These are phyloP conservation scores for Phaethornis superciliosus DNA, from an alignment of 2,113 vertebrate genomes.

Conservation along the genomic window DNA sequence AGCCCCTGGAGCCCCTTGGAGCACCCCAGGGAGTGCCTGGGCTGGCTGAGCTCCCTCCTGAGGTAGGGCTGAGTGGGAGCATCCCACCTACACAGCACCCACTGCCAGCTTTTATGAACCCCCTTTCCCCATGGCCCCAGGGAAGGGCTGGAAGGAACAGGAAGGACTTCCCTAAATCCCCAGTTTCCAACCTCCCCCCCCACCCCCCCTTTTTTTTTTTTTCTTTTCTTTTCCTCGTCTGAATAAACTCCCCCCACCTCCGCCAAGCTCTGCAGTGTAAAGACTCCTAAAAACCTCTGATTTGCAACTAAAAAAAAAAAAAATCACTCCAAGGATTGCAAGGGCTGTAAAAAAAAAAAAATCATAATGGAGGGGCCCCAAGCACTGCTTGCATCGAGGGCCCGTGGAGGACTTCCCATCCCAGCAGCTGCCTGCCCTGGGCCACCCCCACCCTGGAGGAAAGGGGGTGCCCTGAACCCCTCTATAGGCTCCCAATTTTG, in stretches of 20 bases:
- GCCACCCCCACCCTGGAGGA: background rate
- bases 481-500: too few species aligned
- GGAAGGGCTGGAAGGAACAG: background rate
- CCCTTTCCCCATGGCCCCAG: background rate
- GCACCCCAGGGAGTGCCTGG: background rate
- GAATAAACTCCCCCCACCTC: background rate
- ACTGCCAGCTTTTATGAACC: background rate
- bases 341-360: background rate
- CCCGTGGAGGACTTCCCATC: background rate
- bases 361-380: accelerated
- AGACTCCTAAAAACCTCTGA: background rate
- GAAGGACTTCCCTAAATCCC: background rate
- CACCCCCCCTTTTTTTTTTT: background rate
- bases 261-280: background rate
- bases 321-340: background rate
- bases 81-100: background rate
- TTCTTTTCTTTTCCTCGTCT: background rate
- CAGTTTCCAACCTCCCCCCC: background rate
- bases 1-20: background rate
- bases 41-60: background rate
- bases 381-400: accelerated
- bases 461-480: accelerated
- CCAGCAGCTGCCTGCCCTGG: background rate
- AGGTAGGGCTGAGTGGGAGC: background rate
- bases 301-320: background rate